Base-by-base conservation (phyloP, 2,888 invertebrate species). In the Perdita meconis region DNA sequence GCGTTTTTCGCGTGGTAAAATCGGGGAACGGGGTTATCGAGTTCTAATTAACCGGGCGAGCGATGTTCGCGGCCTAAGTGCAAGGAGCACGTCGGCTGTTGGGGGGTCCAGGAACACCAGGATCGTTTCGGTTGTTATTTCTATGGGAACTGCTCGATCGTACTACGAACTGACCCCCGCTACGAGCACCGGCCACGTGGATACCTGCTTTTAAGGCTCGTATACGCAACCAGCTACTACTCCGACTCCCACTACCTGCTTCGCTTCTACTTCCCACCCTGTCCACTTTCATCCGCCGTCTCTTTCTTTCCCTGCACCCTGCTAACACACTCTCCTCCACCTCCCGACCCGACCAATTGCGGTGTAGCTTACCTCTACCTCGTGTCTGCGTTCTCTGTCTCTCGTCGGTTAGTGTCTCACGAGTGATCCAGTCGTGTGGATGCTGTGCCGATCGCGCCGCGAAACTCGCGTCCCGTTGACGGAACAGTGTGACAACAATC, bases 351-450 rank as follows among this genome's bases (percentile, higher is more conserved):
- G 81, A 74, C 85, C 87, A 84, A 87, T 84, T 85, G 86, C 84
- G 80, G 79, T 84, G 85, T 84, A 77, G 82, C 86, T 87, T 82
- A 89, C 89, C 89, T 89, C 87, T 80, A 78, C 82, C 82, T 86
- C 86, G 80, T 83, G 84, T 81, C 65, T 55, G 73, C 73, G 80
- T 57, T 85, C 82, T 85, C 84, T 85, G 84, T 88, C 85, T 86
- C 84, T 84, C 84, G 84, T 87, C 87, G 86, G 82, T 89, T 84
- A 89, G 90, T 90, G 83, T 85, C 88, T 87, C 86, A 86, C 86
- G 86, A 87, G 89, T 89, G 87, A 86, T 88, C 86, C 87, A 79
- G 82, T 87, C 80, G 90, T 81, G 71, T 78, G 79, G 85, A 78
- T 81, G 76, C 78, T 81, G 84, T 68, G 44, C 36, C 71, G 73